Evolutionary conservation across 2,888 invertebrate genomes (phyloP), one percentile per base, ranked within the genome.

Genomic region (Gari tellinella): DNA sequence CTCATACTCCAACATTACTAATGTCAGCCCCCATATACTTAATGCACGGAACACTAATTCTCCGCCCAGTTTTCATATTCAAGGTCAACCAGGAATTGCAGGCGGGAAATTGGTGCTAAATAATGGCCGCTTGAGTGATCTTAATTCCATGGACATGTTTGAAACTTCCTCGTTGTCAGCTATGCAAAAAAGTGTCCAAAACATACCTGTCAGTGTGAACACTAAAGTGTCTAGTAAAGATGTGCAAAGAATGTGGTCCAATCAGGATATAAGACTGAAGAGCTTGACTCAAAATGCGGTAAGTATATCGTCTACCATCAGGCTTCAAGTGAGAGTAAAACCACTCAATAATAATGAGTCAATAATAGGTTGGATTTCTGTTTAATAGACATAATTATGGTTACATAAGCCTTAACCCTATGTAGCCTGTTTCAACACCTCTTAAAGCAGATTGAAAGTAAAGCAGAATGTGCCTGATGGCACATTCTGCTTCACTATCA

Each of bases 211-310:
- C 17, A 61, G 55, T 31, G 57, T 51, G 40, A 31, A 31, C 10
- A 76, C 78, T 23, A 81, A 78, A 55, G 73, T 88, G 19, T 82
- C 89, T 19, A 84, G 82, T 60, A 88, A 84, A 69, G 88, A 88
- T 63, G 79, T 90, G 8, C 86, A 87, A 14, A 72, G 88, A 53
- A 78, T 90, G 53, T 90, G 89, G 89, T 86, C 85, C 12, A 88
- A 87, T 65, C 88, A 89, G 41, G 89, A 88, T 63, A 68, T 88
- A 23, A 83, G 81, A 58, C 58, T 85, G 52, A 87, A 83, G 68
- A 84, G 70, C 57, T 60, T 85, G 21, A 65, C 78, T 49, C 69
- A 78, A 21, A 65, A 69, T 69, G 68, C 75, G 26, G 75, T 76
- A 56, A 78, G 73, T 67, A 37, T 49, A 23, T 55, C n/a, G n/a